Evolutionary conservation across 2,888 invertebrate species (phyloP).

Genomic region (Pristionchus mayeri): DNA sequence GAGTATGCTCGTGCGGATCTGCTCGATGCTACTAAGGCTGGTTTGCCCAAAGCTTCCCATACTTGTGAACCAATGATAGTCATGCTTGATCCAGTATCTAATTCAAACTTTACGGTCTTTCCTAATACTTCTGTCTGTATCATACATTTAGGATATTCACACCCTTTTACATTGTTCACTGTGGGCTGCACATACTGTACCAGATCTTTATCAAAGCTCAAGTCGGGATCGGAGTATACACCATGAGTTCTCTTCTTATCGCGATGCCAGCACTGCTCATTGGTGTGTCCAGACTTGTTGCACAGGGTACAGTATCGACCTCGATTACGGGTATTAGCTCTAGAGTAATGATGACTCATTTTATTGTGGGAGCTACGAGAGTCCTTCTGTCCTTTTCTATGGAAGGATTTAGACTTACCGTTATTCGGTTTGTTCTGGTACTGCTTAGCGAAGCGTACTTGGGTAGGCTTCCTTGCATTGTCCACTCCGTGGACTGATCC

Average conservation of each 20-base stretch:
- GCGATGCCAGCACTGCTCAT: not conserved
- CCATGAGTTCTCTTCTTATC: not conserved
- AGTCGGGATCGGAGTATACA: not conserved
- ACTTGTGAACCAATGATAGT: slow-evolving; percentile 19
- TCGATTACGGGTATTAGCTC: not conserved
- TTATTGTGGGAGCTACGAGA: not conserved
- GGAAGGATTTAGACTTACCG: not conserved
- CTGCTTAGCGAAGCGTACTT: not conserved
- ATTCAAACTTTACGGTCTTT: slow-evolving; percentile 14
- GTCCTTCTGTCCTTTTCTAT: not conserved
- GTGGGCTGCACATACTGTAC: too few species aligned
- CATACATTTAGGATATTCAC: too few species aligned
- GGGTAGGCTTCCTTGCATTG: not conserved
- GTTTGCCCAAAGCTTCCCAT: slow-evolving; percentile 44
- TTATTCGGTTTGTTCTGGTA: not conserved
- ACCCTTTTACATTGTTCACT: too few species aligned
- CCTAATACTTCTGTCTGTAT: not conserved
- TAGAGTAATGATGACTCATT: not conserved
- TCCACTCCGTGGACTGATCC: not conserved
- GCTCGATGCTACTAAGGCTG: not conserved
- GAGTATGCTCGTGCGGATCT: not conserved
- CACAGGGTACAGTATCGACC: not conserved
- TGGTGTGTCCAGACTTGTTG: not conserved
- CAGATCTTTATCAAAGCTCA: too few species aligned
- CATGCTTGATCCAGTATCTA: slow-evolving; percentile 43